Evolutionary conservation across 2,113 vertebrate genomes (phyloP), one percentile per base, ranked within the genome.

Genomic region (Leptodactylus fuscus): DNA sequence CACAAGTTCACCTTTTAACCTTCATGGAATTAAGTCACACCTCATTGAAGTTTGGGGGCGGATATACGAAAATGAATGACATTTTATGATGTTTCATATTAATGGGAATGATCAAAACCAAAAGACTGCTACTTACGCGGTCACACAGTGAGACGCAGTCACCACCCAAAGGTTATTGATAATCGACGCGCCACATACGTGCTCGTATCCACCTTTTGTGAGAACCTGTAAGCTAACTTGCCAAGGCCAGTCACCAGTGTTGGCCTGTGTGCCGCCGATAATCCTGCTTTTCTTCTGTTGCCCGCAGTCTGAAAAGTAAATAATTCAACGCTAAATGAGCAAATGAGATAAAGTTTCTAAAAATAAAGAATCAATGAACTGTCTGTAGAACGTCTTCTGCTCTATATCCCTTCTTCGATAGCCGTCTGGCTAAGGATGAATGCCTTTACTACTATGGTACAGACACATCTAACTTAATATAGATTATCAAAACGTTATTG

Each of bases 81-180:
- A n/a, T n/a, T n/a, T n/a, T n/a, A n/a, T n/a, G n/a, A n/a, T n/a
- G n/a, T n/a, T n/a, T n/a, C n/a, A n/a, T n/a, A n/a, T 22, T 11
- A 16, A 65, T 10, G 13, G 24, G 11, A 29, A 1, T 62, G 24
- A 65, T 65, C 60, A n/a, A 24, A 44, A 46, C 38, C 12, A 12
- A 10, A 11, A 27, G 41, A 20, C 2, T 16, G 53, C 11, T 60
- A 93, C 94, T 96, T 87, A 99, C 97, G 93, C 90, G 75, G 93
- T 94, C 91, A 99, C 96, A 91, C 97, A 99, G 90, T 99, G 97
- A 22, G 96, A 95, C 0, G 97, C 97, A 0, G 96, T 96, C 88
- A 97, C 89, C 49, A 96, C 94, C 93, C 96, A 97, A 90, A 95
- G 93, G 0, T 89, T 90, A 0, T 95, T 92, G 51, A 99, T 95